Percentiles rank a stretch among this genome's conserved stretches.
These are phyloP conservation scores for Danio rerio DNA, from an alignment of 2,113 vertebrate species.

Conservation along the genomic window GRCz12tu NC_133185.1:31157001-31157500, in stretches of 20 bases:
- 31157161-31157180: conserved; percentile 72
- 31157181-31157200: conserved; percentile 70
- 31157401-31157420: conserved; percentile 20
- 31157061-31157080: conserved; percentile 52
- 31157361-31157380: conserved; percentile 80
- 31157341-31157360: conserved; percentile 78
- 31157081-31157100: not conserved
- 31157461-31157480: not conserved
- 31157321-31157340: conserved; percentile 85
- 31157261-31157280: not conserved
- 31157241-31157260: not conserved
- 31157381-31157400: conserved; percentile 79
- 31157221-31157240: not conserved
- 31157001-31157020: conserved; percentile 70
- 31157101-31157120: not conserved
- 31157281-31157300: conserved; percentile 77
- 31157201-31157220: conserved; percentile 73
- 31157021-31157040: conserved; percentile 72
- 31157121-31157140: conserved; percentile 58
- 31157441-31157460: not conserved
- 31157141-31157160: conserved; percentile 72
- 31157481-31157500: conserved; percentile 85
- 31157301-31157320: conserved; percentile 84
- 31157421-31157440: not conserved
- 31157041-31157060: conserved; percentile 75